Base-by-base conservation (phyloP, 2,888 invertebrate genomes). In the Labia minor region DNA sequence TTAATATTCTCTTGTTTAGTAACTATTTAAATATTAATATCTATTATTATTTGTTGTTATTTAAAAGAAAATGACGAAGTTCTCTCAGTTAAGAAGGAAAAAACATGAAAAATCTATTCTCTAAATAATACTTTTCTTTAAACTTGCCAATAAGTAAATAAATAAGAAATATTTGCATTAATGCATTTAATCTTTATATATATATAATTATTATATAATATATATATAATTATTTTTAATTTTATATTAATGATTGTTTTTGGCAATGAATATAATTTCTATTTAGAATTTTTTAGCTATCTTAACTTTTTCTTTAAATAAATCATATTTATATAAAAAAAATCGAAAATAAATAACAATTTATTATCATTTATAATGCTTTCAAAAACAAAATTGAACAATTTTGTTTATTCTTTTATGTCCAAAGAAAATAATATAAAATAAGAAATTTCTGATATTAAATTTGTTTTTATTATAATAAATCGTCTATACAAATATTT, bases 131-230 rank as follows among this genome's bases (percentile, higher is more conserved):
- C 2, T 4, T 49, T 49, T 49, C 16, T 49, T 49, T 49, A n/a
- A 49, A 49, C 49, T 49, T 49, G 49, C 49, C 49, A 49, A 49
- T 4, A 11, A 33, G 11, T 8, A 33, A 49, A n/a, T 49, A 3
- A 49, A 49, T n/a, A 49, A 49, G 16, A 49, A 49, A 49, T 3
- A n/a, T 49, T 49, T 49, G 49, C 49, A 10, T 49, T 8, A 49
- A n/a, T 49, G 49, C 49, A 49, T 49, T 49, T 49, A 49, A n/a
- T 49, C 14, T 49, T 49, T n/a, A n/a, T n/a, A n/a, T n/a, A n/a
- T n/a, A n/a, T n/a, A n/a, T n/a, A n/a, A n/a, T n/a, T n/a, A n/a
- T n/a, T n/a, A n/a, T n/a, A n/a, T n/a, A n/a, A 49, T 49, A 3
- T 49, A 8, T 14, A 4, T 8, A 49, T 11, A 49, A 49, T 49